Percentiles rank a stretch among this genome's conserved stretches.
Conservation (phyloP, 1,140 invertebrate species). For the Papilio xuthus region DNA sequence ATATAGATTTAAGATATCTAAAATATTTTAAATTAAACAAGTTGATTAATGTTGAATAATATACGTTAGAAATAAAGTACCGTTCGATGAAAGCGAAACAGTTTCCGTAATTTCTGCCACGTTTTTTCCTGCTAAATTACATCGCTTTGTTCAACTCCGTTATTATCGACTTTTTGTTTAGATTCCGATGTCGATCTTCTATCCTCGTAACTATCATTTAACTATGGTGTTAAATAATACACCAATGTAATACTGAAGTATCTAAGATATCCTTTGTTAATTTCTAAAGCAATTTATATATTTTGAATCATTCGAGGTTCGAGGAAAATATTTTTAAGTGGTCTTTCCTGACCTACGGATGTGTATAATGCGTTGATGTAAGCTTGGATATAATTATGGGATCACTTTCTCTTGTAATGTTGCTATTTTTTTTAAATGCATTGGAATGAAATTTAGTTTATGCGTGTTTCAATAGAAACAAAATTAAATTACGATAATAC, state of each 20-base stretch:
- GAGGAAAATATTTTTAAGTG: not conserved
- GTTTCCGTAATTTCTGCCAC: constrained; percentile 6
- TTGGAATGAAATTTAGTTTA: not conserved
- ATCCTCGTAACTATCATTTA: not conserved
- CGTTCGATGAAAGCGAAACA: constrained; percentile 11
- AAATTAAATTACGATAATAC: not conserved
- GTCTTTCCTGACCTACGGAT: not conserved
- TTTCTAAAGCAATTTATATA: not conserved
- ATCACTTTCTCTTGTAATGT: not conserved
- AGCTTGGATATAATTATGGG: not conserved
- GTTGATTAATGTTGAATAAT: not conserved
- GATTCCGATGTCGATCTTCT: not conserved
- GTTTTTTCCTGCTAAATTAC: constrained; percentile 14
- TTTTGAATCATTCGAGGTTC: not conserved
- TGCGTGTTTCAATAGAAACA: not conserved
- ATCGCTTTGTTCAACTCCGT: constrained; percentile 8
- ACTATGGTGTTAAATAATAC: not conserved
- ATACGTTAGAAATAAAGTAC: not conserved
- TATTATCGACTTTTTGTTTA: constrained; percentile 8
- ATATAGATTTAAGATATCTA: not conserved
- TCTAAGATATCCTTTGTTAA: not conserved
- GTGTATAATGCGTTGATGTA: not conserved
- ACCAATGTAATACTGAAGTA: not conserved
- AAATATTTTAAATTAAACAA: not conserved
- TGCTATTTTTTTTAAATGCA: not conserved